Evolutionary conservation across 1,140 invertebrate species (phyloP), one percentile per base, ranked within the genome.

Genomic region (Trachymyrmex cornetzi): DNA sequence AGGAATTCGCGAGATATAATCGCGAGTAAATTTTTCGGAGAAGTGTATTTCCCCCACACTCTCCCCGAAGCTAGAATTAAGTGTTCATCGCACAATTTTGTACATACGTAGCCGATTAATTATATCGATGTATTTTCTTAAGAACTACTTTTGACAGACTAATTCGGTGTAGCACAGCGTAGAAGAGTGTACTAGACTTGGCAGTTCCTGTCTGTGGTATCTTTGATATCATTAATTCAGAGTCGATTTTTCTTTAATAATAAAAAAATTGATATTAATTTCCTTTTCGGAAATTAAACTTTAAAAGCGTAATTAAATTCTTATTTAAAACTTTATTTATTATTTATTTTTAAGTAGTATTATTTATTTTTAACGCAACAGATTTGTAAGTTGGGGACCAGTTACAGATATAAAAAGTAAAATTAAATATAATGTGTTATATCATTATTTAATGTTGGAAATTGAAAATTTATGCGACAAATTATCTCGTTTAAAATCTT

Each of bases 31-130:
- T 14, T 61, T 63, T 27, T 82, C 24, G 53, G 14, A 61, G 24
- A 30, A 22, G 48, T 69, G 77, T 30, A 79, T 27, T 6, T 12
- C 53, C 30, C 38, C 3, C n/a, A 16, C 44, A 19, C 34, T 1
- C 22, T 1, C 34, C 34, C 48, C 22, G 22, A 81, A 81, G 50
- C 11, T 81, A 81, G 69, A 63, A 75, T 84, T 61, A 84, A 84
- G 80, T 55, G 67, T 74, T 84, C 14, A 44, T 74, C 19, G 67
- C 55, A 84, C 55, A 44, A 84, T 75, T 27, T 61, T 84, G 69
- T 84, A 84, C 74, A 84, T 84, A 74, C n/a, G 38, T 82, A 72
- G 66, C 24, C 34, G 55, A 82, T 72, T 44, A 74, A 81, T 59
- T 81, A 27, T 19, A 44, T 74, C 67, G 24, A 61, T 84, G 69